Percentiles rank a stretch among this genome's conserved stretches.
phyloP scores from a whole-genome alignment of 2,888 invertebrate species.

The Macrophya alboannulata region DNA sequence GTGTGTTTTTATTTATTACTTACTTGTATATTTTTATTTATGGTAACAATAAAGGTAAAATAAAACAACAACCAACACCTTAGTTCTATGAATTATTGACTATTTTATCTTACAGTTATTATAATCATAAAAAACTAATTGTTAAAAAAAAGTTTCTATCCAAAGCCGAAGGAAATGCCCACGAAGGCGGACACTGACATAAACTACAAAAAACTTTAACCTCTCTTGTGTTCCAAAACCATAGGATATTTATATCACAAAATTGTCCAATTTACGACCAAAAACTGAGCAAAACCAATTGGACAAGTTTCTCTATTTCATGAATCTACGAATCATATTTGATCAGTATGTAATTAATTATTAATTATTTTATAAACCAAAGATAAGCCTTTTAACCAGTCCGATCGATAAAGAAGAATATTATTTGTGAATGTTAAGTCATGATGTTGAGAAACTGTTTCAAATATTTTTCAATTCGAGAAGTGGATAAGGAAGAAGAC shows the following conservation, averaged over 20 bases:
- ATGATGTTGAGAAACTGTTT: too few species aligned
- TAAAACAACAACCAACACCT: slow-evolving; percentile 21
- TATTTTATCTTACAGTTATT: not conserved
- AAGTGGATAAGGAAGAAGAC: too few species aligned
- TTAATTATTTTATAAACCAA: too few species aligned
- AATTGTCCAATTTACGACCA: not conserved
- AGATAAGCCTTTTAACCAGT: too few species aligned
- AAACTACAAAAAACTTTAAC: not conserved
- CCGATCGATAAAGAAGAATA: too few species aligned
- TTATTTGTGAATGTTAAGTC: too few species aligned
- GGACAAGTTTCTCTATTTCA: not conserved
- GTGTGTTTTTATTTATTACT: not conserved
- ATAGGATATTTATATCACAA: not conserved
- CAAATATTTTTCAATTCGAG: too few species aligned
- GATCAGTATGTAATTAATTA: not conserved
- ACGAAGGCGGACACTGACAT: slow-evolving; percentile 20
- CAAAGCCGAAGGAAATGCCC: slow-evolving; percentile 19
- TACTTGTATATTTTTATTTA: not conserved
- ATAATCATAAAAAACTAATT: not conserved
- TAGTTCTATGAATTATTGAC: not conserved
- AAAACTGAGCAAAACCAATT: not conserved
- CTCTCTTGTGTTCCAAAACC: not conserved
- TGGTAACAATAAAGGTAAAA: not conserved
- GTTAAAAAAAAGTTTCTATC: not conserved
- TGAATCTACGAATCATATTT: not conserved